A percentile compares a stretch with the other conserved stretches of the same genome.
Conservation (phyloP, 2,888 invertebrate species). For the Drosophila barbarae region DNA sequence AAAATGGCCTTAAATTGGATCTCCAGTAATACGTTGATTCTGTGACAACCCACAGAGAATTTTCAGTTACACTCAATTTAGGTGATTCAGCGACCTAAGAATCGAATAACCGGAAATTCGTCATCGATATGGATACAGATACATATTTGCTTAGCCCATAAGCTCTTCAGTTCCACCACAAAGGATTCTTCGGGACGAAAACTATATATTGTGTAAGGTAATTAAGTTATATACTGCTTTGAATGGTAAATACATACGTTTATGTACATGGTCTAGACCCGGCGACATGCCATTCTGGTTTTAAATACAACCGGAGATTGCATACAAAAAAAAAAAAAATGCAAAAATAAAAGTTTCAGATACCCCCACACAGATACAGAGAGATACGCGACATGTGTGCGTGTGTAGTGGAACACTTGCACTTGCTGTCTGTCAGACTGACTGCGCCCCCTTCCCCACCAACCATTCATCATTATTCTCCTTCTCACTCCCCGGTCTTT, state of each 20-base stretch:
- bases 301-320: conserved; percentile 15
- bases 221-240: neutral
- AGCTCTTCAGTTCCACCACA: neutral
- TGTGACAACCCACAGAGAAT: neutral
- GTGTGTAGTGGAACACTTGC: conserved; percentile 27
- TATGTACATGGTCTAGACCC: conserved; percentile 10
- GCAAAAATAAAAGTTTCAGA: conserved; percentile 7
- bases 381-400: neutral
- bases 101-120: conserved; percentile 24
- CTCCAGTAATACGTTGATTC: neutral
- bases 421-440: conserved; percentile 29
- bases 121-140: neutral
- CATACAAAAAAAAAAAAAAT: conserved; percentile 15
- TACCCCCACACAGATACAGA: conserved; percentile 14
- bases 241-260: neutral
- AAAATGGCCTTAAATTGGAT: neutral
- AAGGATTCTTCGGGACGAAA: conserved; percentile 3
- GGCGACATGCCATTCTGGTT: conserved; percentile 13
- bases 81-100: conserved; percentile 11
- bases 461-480: conserved; percentile 5
- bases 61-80: neutral
- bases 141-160: neutral
- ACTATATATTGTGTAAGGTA: neutral
- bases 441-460: neutral
- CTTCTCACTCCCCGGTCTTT: neutral